Base-by-base conservation (phyloP, 1,140 invertebrate genomes). In the Steinernema feltiae region DNA sequence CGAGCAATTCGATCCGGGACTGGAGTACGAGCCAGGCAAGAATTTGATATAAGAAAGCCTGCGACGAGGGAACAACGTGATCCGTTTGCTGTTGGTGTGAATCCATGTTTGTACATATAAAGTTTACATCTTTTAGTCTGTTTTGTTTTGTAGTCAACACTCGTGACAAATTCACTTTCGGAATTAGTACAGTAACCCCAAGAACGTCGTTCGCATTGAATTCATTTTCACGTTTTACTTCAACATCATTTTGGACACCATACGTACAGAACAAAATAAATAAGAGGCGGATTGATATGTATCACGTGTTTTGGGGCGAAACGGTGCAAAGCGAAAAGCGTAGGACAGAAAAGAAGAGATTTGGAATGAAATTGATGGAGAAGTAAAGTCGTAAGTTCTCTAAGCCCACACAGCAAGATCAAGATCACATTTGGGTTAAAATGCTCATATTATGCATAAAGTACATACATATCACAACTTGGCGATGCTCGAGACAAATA, bases 1-100 rank as follows among this genome's bases (percentile, higher is more conserved):
- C 29, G 84, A 85, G 75, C 84, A 86, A 79, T 85, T 85, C 71
- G 84, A 85, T 73, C 81, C 78, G 1, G 85, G 84, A 31, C 70
- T 84, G 27, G 82, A 84, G 75, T 84, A 85, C 74, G 83, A 84
- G 46, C 83, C 83, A 0, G 79, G 77, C 41, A 80, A 80, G 41
- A 71, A 35, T 31, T 71, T 71, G 32, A 71, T 71, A 63, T 63
- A 27, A 63, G 24, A 3, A 27, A 63, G 53, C 12, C 53, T n/a
- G n/a, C n/a, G n/a, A n/a, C n/a, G n/a, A 63, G 53, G 53, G 53
- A 12, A 27, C 7, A 41, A 41, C 3, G 53, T 27, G 53, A 15
- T 63, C 24, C 53, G 53, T 63, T 63, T 63, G 41, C 53, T 63
- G 53, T 63, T 63, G 53, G 24, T 7, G 53, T 63, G 53, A 3